Base-by-base conservation (phyloP, 2,888 invertebrate species). In the Strigamia transsilvanica region DNA sequence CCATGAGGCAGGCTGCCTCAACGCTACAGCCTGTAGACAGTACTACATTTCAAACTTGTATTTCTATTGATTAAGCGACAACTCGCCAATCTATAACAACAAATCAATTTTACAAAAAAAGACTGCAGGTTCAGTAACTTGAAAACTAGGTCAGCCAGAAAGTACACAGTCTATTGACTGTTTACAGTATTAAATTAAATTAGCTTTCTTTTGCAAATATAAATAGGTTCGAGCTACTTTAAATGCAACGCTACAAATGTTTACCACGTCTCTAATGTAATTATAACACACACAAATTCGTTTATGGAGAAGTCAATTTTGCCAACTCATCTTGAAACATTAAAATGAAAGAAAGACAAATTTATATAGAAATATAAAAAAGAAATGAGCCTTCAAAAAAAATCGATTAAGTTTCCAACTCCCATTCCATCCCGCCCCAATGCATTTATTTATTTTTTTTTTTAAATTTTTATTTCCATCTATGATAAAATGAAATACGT, bases 51-150 rank as follows among this genome's bases (percentile, higher is more conserved):
- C 34, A 34, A 3, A 34, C 7, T 34, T 34, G 34, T 34, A 34
- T 34, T 38, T 38, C 6, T 38, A 27, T 38, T 6, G 38, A 38
- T 38, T 10, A 10, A 38, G 38, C 6, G 10, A 9, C 10, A 38
- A 38, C 38, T 38, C 38, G 38, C 38, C 38, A 38, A 38, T 9
- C 38, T 38, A 38, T 6, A 1, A 38, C 9, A 38, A 38, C 32
- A 27, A 15, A 73, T 32, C 73, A 73, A 73, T 27, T 66, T 66
- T 66, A 5, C 66, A 66, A 66, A 66, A 66, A 51, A 51, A 51
- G 66, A 66, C 27, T 27, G 27, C 10, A 32, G 27, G 6, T 10
- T n/a, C 27, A 73, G 73, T 73, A 73, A 27, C 12, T 73, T 73
- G 73, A 73, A 73, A 73, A 73, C 73, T 32, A 12, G 73, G 73